Percentiles rank a stretch among this genome's conserved stretches.
phyloP scores from a whole-genome alignment of 1,140 invertebrate genomes.

The Vollenhovia emeryi region DNA sequence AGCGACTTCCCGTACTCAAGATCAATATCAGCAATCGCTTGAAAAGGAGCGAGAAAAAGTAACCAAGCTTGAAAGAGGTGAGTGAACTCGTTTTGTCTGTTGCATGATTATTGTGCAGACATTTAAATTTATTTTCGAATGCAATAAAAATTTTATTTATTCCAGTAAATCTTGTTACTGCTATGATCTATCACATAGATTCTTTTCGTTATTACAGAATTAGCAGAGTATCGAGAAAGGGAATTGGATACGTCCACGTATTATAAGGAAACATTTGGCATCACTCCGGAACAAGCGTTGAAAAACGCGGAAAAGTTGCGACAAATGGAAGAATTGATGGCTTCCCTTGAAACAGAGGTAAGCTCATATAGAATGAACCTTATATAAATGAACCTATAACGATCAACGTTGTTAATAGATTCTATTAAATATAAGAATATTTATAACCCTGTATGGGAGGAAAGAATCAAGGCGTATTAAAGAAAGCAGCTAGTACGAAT shows the following conservation, averaged over 20 bases:
- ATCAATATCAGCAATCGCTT: constrained; percentile 79
- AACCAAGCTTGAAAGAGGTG: constrained; percentile 79
- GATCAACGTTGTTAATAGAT: background rate
- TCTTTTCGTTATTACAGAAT: constrained; percentile 73
- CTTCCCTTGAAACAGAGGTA: constrained; percentile 82
- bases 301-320: constrained; percentile 81
- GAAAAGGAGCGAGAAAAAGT: constrained; percentile 79
- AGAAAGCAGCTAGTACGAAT: background rate
- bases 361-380: background rate
- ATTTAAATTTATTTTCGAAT: constrained; percentile 9
- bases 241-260: constrained; percentile 73
- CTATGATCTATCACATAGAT: background rate
- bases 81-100: background rate
- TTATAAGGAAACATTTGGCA: constrained; percentile 81
- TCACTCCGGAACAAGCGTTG: constrained; percentile 79
- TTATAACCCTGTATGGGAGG: background rate
- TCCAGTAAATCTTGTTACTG: background rate
- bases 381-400: too few species aligned
- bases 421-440: background rate
- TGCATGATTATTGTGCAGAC: background rate
- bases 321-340: constrained; percentile 81
- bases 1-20: constrained; percentile 75
- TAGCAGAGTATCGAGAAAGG: constrained; percentile 78
- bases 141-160: background rate
- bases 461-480: background rate